Percentiles rank a stretch among this genome's conserved stretches.
Conservation (phyloP, 2,113 vertebrate species). For the Zosterops borbonicus region DNA sequence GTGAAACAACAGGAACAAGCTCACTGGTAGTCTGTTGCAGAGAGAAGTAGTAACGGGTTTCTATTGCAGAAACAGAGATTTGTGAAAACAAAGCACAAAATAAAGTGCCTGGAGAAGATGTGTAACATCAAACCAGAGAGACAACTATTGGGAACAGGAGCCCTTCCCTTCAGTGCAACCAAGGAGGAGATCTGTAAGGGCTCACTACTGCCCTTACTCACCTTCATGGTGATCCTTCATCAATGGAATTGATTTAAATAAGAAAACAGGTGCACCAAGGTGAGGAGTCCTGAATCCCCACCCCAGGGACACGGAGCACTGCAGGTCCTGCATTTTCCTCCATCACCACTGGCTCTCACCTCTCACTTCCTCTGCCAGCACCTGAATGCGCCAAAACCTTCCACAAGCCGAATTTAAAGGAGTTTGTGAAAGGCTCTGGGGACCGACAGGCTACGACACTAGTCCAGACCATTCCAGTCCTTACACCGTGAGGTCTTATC, state of each 20-base stretch:
- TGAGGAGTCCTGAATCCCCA: background rate
- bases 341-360: background rate
- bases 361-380: background rate
- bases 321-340: background rate
- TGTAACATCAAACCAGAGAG: background rate
- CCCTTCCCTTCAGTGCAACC: background rate
- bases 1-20: background rate
- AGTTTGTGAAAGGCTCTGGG: no score
- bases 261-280: accelerated
- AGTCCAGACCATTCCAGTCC: background rate
- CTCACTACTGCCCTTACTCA: accelerated
- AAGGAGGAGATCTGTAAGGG: background rate
- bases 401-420: background rate
- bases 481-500: accelerated
- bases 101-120: background rate
- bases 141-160: background rate
- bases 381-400: background rate
- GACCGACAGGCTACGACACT: background rate
- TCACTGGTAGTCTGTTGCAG: background rate
- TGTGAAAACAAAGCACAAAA: background rate
- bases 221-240: background rate
- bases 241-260: background rate
- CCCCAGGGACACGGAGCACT: accelerated
- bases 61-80: background rate
- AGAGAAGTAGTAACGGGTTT: background rate